A percentile compares a stretch with the other conserved stretches of the same genome.
Conservation (phyloP, 2,888 invertebrate genomes). For the Leucophenga montana region DNA sequence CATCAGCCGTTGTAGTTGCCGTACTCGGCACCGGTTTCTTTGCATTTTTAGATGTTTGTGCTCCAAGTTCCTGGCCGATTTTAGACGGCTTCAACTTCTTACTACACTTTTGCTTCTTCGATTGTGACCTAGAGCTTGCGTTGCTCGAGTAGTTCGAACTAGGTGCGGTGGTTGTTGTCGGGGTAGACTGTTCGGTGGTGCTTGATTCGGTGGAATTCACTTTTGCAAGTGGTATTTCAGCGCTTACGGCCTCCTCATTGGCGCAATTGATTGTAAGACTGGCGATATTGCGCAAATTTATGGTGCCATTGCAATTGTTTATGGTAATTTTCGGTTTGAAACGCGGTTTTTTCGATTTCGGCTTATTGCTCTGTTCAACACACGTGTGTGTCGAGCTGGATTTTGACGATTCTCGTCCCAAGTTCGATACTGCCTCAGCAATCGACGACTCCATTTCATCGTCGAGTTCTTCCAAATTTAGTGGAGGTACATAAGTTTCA, state of each 20-base stretch:
- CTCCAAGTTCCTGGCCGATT: conserved; percentile 22
- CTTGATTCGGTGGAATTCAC: conserved; percentile 41
- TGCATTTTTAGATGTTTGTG: neutral
- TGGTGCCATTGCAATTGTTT: conserved; percentile 72
- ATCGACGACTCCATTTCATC: conserved; percentile 68
- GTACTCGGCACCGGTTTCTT: conserved; percentile 30
- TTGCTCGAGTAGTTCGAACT: conserved; percentile 65
- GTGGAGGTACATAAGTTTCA: conserved; percentile 59
- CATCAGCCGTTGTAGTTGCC: conserved; percentile 5
- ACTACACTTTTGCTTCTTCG: conserved; percentile 56
- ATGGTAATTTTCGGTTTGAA: conserved; percentile 72
- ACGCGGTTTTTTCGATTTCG: conserved; percentile 56
- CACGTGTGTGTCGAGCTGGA: conserved; percentile 47
- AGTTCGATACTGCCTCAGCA: conserved; percentile 65
- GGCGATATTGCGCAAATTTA: conserved; percentile 72
- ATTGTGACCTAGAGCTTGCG: conserved; percentile 65
- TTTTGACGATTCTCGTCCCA: conserved; percentile 54
- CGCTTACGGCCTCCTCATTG: conserved; percentile 64
- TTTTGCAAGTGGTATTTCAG: conserved; percentile 55
- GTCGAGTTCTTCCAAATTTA: conserved; percentile 67
- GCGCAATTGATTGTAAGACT: conserved; percentile 72
- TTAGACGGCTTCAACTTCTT: conserved; percentile 28
- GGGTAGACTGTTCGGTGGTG: conserved; percentile 52
- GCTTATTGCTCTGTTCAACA: conserved; percentile 44
- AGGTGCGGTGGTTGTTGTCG: conserved; percentile 49